These are phyloP conservation scores for Bugula neritina DNA, from an alignment of 2,888 invertebrate species.

Conservation along the genomic window DNA sequence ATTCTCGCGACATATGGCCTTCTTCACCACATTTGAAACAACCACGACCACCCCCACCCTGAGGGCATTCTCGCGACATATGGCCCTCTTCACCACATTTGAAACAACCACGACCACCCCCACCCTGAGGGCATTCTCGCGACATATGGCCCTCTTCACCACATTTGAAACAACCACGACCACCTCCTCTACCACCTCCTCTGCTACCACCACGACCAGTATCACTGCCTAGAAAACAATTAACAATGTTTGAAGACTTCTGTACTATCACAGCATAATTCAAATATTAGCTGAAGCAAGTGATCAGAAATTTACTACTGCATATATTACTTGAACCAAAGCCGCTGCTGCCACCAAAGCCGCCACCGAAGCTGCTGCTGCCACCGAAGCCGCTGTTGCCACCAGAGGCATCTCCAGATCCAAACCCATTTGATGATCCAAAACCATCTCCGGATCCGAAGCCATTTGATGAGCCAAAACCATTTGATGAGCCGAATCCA, in stretches of 20 bases:
- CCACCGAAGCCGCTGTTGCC: background rate
- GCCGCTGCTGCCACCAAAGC: background rate
- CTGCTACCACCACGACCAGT: conserved; percentile 28
- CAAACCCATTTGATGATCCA: conserved; percentile 28
- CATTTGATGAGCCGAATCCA: conserved; percentile 26
- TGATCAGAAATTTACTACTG: no score
- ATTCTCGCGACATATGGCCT: conserved; percentile 37
- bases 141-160: background rate
- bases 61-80: background rate
- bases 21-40: conserved; percentile 44
- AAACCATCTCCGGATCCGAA: conserved; percentile 29
- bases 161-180: background rate
- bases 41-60: conserved; percentile 29
- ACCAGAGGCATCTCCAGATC: conserved; percentile 28
- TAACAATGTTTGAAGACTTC: no score
- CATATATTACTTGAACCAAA: background rate
- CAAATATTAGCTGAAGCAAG: conserved; percentile 34
- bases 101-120: background rate
- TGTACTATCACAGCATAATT: no score
- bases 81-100: background rate
- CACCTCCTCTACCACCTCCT: background rate
- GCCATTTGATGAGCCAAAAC: conserved; percentile 20
- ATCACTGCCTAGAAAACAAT: conserved; percentile 31
- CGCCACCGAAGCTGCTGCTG: background rate
- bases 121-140: background rate